Conservation (phyloP, 2,113 vertebrate genomes). For the Cyphomyrus plagiostoma region DNA sequence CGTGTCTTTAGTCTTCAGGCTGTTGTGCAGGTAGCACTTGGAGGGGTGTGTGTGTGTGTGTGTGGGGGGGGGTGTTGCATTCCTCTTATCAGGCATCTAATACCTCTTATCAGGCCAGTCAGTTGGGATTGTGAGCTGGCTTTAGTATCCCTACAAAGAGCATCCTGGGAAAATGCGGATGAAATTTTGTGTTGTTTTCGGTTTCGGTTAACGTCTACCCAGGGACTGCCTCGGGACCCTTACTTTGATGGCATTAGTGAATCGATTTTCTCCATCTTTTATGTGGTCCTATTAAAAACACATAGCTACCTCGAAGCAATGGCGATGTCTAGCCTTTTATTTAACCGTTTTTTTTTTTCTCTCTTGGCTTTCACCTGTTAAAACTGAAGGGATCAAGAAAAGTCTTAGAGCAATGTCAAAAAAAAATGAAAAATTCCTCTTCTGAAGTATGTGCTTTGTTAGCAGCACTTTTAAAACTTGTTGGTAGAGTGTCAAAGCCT, state of each 20-base stretch:
- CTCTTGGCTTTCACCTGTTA: not conserved
- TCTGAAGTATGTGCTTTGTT: not conserved
- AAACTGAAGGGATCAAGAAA: not conserved
- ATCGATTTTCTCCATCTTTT: not conserved
- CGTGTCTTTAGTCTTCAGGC: not conserved
- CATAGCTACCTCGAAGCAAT: not conserved
- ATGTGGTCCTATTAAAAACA: not conserved
- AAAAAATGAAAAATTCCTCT: not conserved
- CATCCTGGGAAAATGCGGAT: not conserved
- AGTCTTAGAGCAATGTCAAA: not conserved
- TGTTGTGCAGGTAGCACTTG: not conserved
- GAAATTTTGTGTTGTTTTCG: not conserved
- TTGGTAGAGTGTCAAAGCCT: conserved; percentile 8
- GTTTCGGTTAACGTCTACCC: not conserved
- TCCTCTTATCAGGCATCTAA: not conserved
- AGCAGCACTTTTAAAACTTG: not conserved
- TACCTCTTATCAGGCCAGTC: not conserved
- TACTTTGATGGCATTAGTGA: not conserved
- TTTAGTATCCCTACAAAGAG: not conserved
- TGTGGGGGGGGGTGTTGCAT: not conserved
- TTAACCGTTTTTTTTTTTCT: not conserved
- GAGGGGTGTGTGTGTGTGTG: not conserved
- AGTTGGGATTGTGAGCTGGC: not conserved
- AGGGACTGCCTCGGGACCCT: not conserved
- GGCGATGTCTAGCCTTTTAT: not conserved